Base-by-base conservation (phyloP, 2,888 invertebrate species). In the Hemithea aestivaria region DNA sequence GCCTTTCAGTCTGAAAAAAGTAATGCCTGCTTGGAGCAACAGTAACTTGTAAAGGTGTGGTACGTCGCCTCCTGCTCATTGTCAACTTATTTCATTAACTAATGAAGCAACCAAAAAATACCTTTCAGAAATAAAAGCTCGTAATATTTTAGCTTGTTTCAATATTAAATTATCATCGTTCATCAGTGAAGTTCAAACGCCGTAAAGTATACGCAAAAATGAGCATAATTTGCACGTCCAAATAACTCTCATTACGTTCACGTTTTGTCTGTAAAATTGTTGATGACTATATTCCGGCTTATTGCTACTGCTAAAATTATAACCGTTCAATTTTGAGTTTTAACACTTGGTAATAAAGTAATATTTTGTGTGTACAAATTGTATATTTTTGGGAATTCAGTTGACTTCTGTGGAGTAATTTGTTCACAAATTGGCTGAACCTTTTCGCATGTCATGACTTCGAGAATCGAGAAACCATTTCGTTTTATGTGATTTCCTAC, bases 221-320 rank as follows among this genome's bases (percentile, higher is more conserved):
- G 53, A 57, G 50, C 55, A 59, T 68, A 66, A 78, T 75, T 76
- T 74, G 66, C 66, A 62, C 58, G 62, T 61, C 66, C 69, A 68
- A 66, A 59, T 63, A 59, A 63, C 56, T 31, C 40, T 62, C 59
- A 69, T 73, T 71, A 70, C 5, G 5, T 61, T 43, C 66, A 67
- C 66, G 68, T 68, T 71, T 72, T 73, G 66, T 70, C 63, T 40
- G 40, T 31, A 23, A 37, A 41, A 46, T 47, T 42, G 36, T 23
- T 42, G 40, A 49, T 62, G 51, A 37, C 39, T 46, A 48, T 40
- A 44, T 38, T 39, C 36, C 29, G 32, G 35, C 36, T 33, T 39
- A 12, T 34, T 23, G 27, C 26, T 10, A 10, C 4, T 25, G 25
- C 11, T 21, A 24, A 40, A 39, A 35, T 33, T 11, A 1, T 6